Base-by-base conservation (phyloP, 1,140 invertebrate genomes). In the Varroa destructor region DNA sequence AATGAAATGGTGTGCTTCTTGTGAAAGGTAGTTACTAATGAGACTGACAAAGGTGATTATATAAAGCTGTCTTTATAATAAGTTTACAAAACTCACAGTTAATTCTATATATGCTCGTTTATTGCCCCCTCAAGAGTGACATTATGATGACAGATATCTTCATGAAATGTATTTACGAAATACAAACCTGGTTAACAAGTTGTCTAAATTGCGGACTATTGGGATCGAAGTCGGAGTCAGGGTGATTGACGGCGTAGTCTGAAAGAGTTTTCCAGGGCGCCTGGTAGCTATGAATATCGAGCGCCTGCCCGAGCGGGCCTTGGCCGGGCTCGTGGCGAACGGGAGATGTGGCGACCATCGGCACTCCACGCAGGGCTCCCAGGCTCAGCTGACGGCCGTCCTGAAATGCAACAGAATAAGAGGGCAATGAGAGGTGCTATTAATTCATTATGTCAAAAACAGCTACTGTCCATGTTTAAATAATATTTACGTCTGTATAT, bases 211-310 rank as follows among this genome's bases (percentile, higher is more conserved):
- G 90, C 6, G 92, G 90, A 72, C 87, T 86, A 76, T 87, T 87
- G 12, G 89, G 86, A 77, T 89, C 89, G 76, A 90, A 86, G 74
- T 97, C 93, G 8, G 95, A 83, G 80, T 95, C 92, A 1, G 90
- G 89, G 79, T 95, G 90, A 74, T 94, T 85, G n/a, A 74, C 71
- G 71, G 92, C 93, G 81, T 95, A 97, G 78, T 97, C 93, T 46
- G 88, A 89, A 25, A 97, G 86, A 56, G 92, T 90, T 82, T 97
- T 96, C 93, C 93, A 97, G 10, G 91, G 93, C 56, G 93, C 92
- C 81, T 96, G 93, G 83, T 97, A 97, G 72, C 89, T 90, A 76
- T 93, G 91, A 46, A 97, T 92, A 80, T 94, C 90, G 54, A 93
- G 83, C 10, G 88, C 87, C 76, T 89, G 88, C 40, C 61, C 46